Conservation (phyloP, 2,888 invertebrate genomes). For the Nysson spinosus region DNA sequence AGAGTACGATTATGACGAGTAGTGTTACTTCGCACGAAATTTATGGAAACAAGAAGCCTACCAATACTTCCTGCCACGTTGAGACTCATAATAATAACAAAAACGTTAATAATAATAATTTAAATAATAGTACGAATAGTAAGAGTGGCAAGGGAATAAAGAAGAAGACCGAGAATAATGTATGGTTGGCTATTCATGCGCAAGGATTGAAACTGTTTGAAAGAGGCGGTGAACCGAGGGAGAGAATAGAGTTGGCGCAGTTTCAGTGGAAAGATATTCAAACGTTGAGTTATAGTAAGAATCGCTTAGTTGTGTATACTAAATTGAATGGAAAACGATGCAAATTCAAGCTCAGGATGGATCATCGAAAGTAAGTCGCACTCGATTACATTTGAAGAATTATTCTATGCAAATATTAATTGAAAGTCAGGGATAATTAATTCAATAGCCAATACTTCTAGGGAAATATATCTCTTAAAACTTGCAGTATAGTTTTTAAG, state of each 20-base stretch:
- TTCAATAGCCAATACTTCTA: too few relatives aligned
- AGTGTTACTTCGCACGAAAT: conserved; percentile 44
- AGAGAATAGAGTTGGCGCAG: conserved; percentile 71
- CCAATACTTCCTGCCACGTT: conserved; percentile 9
- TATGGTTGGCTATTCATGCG: conserved; percentile 77
- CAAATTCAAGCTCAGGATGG: conserved; percentile 87
- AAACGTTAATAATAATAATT: conserved; percentile 36
- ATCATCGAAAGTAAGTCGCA: conserved; percentile 82
- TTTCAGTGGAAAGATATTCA: conserved; percentile 87
- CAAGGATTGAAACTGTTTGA: conserved; percentile 76
- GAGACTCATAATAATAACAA: conserved; percentile 37
- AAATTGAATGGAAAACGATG: conserved; percentile 80
- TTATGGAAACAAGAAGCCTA: conserved; percentile 48
- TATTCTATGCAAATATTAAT: too few relatives aligned
- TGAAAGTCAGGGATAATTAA: too few relatives aligned
- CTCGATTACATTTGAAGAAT: conserved; percentile 4
- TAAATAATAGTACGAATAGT: conserved; percentile 54
- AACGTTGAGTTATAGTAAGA: conserved; percentile 87
- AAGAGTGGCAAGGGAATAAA: conserved; percentile 59
- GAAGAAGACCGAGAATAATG: conserved; percentile 72
- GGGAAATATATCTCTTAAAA: too few relatives aligned
- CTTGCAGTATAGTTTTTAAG: too few relatives aligned
- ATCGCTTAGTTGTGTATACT: conserved; percentile 81
- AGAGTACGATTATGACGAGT: conserved; percentile 19
- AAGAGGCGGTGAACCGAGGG: conserved; percentile 71